Conservation (phyloP, 2,797 vertebrate genomes). For the Pseudotriccus pelzelni region DNA sequence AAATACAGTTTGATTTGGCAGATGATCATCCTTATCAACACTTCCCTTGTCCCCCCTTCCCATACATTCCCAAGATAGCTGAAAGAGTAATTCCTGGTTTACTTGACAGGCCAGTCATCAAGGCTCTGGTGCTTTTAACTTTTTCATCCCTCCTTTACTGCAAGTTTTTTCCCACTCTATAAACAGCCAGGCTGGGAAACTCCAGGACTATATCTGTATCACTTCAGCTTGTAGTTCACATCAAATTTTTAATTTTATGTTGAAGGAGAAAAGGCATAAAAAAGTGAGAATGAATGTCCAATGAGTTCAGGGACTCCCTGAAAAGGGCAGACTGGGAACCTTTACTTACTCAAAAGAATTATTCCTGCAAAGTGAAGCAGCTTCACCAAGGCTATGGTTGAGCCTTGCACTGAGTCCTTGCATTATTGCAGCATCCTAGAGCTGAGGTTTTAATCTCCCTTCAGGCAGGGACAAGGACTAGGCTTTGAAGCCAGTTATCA, state of each 20-base stretch:
- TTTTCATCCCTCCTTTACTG: background rate
- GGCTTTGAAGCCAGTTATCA: background rate
- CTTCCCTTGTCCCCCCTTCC: background rate
- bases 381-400: background rate
- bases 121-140: background rate
- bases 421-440: background rate
- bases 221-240: background rate
- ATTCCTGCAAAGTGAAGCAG: background rate
- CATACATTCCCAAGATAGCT: background rate
- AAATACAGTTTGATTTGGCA: slow-evolving; percentile 21
- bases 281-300: background rate
- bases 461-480: background rate
- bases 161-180: background rate
- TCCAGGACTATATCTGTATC: background rate
- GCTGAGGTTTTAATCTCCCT: background rate
- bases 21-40: background rate
- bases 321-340: background rate
- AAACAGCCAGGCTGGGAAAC: background rate
- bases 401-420: background rate
- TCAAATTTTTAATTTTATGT: background rate
- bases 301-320: background rate
- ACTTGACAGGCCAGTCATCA: background rate
- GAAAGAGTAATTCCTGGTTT: background rate
- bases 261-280: background rate
- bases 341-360: background rate